Evolutionary conservation across 2,113 vertebrate species (phyloP).

Genomic region (Ceyx cyanopectus): DNA sequence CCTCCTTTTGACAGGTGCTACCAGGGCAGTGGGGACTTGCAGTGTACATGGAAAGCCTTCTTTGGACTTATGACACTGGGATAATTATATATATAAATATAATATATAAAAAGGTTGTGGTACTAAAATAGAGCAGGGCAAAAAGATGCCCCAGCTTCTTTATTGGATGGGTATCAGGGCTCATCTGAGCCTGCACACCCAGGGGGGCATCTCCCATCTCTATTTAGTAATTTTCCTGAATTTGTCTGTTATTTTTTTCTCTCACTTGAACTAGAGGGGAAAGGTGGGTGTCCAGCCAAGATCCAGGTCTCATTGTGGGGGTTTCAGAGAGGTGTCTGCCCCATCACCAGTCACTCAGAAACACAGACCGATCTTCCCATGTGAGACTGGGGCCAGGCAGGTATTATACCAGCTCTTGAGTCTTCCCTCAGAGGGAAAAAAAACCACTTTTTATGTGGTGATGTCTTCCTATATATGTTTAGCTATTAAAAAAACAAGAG

Average conservation of each 20-base stretch:
- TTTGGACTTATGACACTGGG: fast-evolving
- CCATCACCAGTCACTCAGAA: background rate
- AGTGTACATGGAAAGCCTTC: fast-evolving
- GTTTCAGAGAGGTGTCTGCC: background rate
- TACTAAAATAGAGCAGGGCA: background rate
- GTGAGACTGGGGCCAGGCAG: background rate
- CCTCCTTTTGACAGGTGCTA: background rate
- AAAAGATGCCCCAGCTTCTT: background rate
- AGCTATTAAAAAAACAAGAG: background rate
- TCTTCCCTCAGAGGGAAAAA: background rate
- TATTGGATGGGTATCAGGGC: background rate
- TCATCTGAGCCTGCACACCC: background rate
- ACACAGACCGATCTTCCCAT: background rate
- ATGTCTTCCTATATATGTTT: background rate
- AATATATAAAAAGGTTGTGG: fast-evolving
- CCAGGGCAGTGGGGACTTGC: no score
- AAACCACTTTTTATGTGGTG: background rate
- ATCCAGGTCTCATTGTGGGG: fast-evolving
- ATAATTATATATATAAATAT: fast-evolving
- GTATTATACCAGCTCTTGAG: background rate
- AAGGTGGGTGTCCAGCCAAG: background rate
- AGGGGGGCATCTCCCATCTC: fast-evolving
- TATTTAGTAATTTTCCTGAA: background rate
- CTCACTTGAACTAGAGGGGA: background rate
- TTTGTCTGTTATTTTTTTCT: background rate